Base-by-base conservation (phyloP, 1,140 invertebrate genomes). In the Eumeta japonica region DNA sequence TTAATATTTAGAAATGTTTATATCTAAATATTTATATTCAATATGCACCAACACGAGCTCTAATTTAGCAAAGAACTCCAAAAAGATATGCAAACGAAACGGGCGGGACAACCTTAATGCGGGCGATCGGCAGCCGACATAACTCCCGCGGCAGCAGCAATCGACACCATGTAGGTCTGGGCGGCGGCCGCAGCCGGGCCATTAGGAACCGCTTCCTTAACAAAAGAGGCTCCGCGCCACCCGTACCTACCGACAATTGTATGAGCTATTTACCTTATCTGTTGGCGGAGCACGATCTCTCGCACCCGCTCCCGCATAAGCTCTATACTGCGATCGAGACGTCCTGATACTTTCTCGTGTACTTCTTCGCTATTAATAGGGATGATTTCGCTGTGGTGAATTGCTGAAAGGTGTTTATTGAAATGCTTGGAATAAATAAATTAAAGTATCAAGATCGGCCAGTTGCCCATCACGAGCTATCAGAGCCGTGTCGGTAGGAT, bases 191-290 rank as follows among this genome's bases (percentile, higher is more conserved):
- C 41, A 39, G 41, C 49, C 28, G 41, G 45, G 43, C 58, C 59
- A 66, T 71, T 68, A 73, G 59, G 52, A 45, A 50, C 48, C 50
- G 58, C 61, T 68, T 73, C 64, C 66, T 58, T 51, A 65, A 71
- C 63, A 67, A 68, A 73, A 65, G 62, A 53, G 55, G 58, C 62
- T 55, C 45, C 41, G 48, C 58, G 55, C 50, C 54, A 54, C 55
- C 64, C 52, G 62, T 63, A 61, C 58, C 53, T 58, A 66, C 58
- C 53, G 58, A 66, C 63, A 62, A 73, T 73, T 70, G 68, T 73
- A 68, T 68, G 64, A 73, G 64, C 64, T 70, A 73, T 73, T 73
- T 73, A 64, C 68, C 68, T 68, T 72, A 72, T 70, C 63, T 61
- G 58, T 62, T 9, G 53, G 52, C 50, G 48, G 48, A 43, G 44